Conservation (phyloP, 2,888 invertebrate genomes). For the Ptilodon capucinus region DNA sequence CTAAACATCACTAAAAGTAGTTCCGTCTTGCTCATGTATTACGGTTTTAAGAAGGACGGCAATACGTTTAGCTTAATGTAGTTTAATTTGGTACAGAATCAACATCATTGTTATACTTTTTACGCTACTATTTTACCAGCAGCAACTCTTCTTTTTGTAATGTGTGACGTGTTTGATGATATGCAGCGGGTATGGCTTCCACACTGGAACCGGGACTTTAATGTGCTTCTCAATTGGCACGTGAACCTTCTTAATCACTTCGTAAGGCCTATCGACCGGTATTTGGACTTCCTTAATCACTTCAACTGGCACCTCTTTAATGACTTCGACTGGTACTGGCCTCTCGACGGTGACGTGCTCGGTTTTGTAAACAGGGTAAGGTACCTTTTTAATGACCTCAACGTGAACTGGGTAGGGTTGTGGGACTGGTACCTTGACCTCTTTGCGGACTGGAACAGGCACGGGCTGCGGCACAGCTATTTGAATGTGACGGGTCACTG, state of each 20-base stretch:
- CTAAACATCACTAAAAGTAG: too few species aligned
- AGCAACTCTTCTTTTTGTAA: constrained; percentile 75
- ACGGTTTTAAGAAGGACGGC: too few species aligned
- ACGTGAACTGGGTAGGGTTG: constrained; percentile 76
- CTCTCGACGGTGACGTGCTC: constrained; percentile 71
- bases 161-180: constrained; percentile 78
- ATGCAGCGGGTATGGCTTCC: constrained; percentile 76
- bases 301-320: constrained; percentile 68
- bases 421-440: constrained; percentile 70
- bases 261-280: constrained; percentile 71
- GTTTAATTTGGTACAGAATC: neutral
- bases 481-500: constrained; percentile 69
- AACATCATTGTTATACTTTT: neutral
- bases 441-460: constrained; percentile 69
- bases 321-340: constrained; percentile 68
- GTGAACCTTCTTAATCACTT: constrained; percentile 72
- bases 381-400: constrained; percentile 70
- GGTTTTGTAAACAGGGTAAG: constrained; percentile 74
- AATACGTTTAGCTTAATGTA: neutral
- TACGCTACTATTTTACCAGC: constrained; percentile 54
- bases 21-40: too few species aligned
- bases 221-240: constrained; percentile 72
- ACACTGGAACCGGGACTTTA: constrained; percentile 69
- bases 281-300: constrained; percentile 70
- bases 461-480: constrained; percentile 66